Evolutionary conservation across 2,888 invertebrate species (phyloP).

Genomic region (Amphipyra tragopoginis): DNA sequence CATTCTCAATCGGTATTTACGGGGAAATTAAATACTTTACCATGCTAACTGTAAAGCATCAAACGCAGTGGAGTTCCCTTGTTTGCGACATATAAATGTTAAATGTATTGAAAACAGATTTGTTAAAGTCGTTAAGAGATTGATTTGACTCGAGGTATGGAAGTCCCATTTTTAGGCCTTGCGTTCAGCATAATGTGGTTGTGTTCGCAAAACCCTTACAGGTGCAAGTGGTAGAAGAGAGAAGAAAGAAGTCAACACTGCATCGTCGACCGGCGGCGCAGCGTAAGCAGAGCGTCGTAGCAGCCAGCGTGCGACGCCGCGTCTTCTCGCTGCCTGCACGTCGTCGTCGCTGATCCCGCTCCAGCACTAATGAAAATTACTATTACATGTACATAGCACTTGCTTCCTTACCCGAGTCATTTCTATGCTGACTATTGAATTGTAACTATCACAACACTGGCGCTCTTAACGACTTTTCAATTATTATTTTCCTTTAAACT

Average conservation of each 20-base stretch:
- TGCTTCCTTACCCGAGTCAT: conserved; percentile 87
- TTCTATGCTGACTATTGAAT: conserved; percentile 60
- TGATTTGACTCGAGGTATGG: conserved; percentile 85
- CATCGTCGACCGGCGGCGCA: conserved; percentile 57
- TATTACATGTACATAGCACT: conserved; percentile 71
- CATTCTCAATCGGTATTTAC: conserved; percentile 89
- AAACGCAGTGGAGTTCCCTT: conserved; percentile 75
- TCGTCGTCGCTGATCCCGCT: conserved; percentile 53
- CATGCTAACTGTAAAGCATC: conserved; percentile 83
- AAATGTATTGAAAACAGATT: conserved; percentile 60
- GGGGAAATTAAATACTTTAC: conserved; percentile 88
- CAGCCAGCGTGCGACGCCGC: conserved; percentile 59
- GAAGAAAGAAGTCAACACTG: conserved; percentile 68
- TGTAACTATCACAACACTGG: conserved; percentile 35
- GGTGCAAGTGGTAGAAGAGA: conserved; percentile 83
- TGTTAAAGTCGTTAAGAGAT: conserved; percentile 79
- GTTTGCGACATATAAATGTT: conserved; percentile 61
- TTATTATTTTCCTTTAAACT: conserved; percentile 58
- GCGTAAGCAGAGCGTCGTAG: conserved; percentile 55
- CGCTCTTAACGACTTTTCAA: conserved; percentile 81
- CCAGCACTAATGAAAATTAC: conserved; percentile 68
- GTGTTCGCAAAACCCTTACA: conserved; percentile 89
- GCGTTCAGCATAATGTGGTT: conserved; percentile 89
- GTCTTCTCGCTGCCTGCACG: conserved; percentile 51
- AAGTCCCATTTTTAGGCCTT: conserved; percentile 83